Base-by-base conservation (phyloP, 2,797 vertebrate species). In the Diplodus puntazzo region DNA sequence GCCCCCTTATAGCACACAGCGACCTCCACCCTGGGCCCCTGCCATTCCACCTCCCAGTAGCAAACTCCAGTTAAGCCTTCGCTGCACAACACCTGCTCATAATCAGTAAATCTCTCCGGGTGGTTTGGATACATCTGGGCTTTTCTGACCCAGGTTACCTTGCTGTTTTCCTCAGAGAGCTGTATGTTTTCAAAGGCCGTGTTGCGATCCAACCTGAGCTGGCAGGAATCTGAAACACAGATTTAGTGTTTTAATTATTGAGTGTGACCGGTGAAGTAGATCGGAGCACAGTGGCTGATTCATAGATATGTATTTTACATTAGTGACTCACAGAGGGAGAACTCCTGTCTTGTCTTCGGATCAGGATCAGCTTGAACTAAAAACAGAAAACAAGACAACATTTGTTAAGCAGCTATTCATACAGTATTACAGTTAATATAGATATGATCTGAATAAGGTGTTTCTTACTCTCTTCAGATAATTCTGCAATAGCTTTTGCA, bases 11-110 rank as follows among this genome's bases (percentile, higher is more conserved):
- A 87, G 59, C 73, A 86, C 45, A 87, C 39, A 21, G 85, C 81
- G 0, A 90, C 0, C 45, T 86, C 81, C 4, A 77, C 85, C 43
- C 82, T 70, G 42, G 70, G 73, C 42, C 88, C 88, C 20, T 13
- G 81, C 87, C 85, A 89, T 39, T 84, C 67, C 39, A 82, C 69
- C 67, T 90, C 90, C 84, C 82, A 91, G 79, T 89, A 91, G 61
- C 85, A 75, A 65, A 18, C 57, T 7, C 77, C 80, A 66, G 58
- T 65, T 16, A 91, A 72, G 66, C 77, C 75, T 53, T 85, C 85
- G 3, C 48, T 55, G 69, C 89, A 88, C 78, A 91, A 30, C 46
- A 91, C 87, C n/a, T 91, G 90, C 16, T 82, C 79, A 21, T 69
- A 88, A 39, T 75, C 64, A 16, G 58, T 79, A 49, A 89, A 91